Evolutionary conservation across 2,888 invertebrate species (phyloP).

Genomic region (Theretra japonica): DNA sequence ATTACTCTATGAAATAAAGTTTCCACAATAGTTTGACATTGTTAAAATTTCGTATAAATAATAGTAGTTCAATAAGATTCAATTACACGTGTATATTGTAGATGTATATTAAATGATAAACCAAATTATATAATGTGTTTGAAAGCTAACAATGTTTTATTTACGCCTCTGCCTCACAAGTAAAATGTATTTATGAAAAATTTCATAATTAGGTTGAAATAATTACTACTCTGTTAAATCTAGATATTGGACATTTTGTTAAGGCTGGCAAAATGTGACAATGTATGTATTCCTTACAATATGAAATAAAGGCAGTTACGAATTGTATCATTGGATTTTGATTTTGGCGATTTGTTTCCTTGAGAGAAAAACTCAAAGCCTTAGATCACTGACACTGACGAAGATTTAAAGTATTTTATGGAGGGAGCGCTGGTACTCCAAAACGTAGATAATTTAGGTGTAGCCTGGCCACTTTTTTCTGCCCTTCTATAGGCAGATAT

Average conservation of each 20-base stretch:
- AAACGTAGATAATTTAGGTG: too few relatives aligned
- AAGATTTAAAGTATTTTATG: too few relatives aligned
- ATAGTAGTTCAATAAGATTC: conserved; percentile 2
- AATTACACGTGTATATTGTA: conserved; percentile 20
- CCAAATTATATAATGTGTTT: conserved; percentile 8
- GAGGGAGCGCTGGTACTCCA: too few relatives aligned
- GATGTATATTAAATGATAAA: conserved; percentile 30
- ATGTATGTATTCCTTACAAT: conserved; percentile 57
- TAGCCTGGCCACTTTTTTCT: too few relatives aligned
- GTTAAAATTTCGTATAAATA: conserved; percentile 1
- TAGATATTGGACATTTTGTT: conserved; percentile 63
- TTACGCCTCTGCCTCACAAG: neutral
- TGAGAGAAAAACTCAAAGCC: too few relatives aligned
- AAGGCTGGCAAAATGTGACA: conserved; percentile 79
- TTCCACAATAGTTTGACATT: neutral
- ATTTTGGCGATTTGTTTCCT: neutral
- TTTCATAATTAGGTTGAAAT: neutral
- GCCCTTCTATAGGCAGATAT: too few relatives aligned
- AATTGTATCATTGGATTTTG: conserved; percentile 48
- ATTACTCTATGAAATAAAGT: neutral
- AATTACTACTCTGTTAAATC: neutral
- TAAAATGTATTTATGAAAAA: neutral
- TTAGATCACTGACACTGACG: too few relatives aligned
- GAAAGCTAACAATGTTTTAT: conserved; percentile 9
- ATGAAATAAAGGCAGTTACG: conserved; percentile 74